These are phyloP conservation scores for Miichthys miiuy DNA, from an alignment of 2,797 vertebrate genomes.

Conservation along the genomic window DNA sequence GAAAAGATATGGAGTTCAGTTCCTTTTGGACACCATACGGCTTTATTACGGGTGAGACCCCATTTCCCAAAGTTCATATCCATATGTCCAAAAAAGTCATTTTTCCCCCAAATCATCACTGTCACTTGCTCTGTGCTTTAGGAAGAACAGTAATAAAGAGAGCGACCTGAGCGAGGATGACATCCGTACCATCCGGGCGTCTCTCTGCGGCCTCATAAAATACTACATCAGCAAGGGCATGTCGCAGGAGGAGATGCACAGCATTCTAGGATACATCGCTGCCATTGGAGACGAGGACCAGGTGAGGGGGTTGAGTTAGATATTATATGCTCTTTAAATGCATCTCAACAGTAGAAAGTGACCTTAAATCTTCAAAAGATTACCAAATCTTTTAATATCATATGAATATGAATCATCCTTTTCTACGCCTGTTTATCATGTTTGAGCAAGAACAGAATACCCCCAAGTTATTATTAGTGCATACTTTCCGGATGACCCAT, in stretches of 20 bases:
- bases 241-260: conserved; percentile 94
- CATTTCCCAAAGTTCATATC: conserved; percentile 18
- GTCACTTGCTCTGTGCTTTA: background rate
- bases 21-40: conserved; percentile 93
- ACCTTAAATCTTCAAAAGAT: background rate
- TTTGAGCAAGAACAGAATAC: background rate
- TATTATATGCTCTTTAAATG: background rate
- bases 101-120: background rate
- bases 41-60: conserved; percentile 93
- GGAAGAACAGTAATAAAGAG: conserved; percentile 86
- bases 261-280: conserved; percentile 94
- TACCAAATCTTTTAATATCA: background rate
- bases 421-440: background rate
- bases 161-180: conserved; percentile 91
- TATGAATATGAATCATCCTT: background rate
- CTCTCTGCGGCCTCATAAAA: conserved; percentile 92
- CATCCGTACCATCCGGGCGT: conserved; percentile 90
- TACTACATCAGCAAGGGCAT: conserved; percentile 98
- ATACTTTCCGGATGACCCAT: conserved; percentile 11
- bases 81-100: no score
- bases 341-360: background rate
- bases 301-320: conserved; percentile 78
- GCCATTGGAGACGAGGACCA: conserved; percentile 95
- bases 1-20: conserved; percentile 96
- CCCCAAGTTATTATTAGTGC: conserved; percentile 34